phyloP scores from a whole-genome alignment of 2,888 invertebrate genomes.

The Theodoxus fluviatilis region DNA sequence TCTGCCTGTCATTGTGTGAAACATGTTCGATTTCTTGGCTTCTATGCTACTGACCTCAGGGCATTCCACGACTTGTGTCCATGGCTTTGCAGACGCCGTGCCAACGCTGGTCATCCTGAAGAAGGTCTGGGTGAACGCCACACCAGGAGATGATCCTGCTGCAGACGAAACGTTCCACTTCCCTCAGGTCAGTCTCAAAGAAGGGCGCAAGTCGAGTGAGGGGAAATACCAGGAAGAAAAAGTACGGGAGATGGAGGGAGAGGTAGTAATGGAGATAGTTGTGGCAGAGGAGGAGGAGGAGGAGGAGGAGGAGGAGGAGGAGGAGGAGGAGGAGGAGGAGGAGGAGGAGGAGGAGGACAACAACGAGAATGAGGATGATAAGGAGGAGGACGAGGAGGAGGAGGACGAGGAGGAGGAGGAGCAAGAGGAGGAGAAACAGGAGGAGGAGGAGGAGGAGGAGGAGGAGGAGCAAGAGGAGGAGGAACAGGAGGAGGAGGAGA shows the following conservation, averaged over 20 bases:
- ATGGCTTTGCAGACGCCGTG: too few relatives aligned
- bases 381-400: too few relatives aligned
- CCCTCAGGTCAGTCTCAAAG: slow-evolving; percentile 45
- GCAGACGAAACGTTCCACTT: slow-evolving; percentile 55
- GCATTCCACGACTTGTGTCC: too few relatives aligned
- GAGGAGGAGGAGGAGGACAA: not conserved
- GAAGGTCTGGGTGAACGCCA: slow-evolving; percentile 53
- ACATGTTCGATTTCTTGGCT: too few relatives aligned
- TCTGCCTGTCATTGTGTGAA: too few relatives aligned
- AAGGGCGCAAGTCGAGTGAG: too few relatives aligned
- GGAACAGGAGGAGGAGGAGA: not conserved
- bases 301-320: not conserved
- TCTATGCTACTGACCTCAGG: too few relatives aligned
- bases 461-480: not conserved
- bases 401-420: too few relatives aligned
- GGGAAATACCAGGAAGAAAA: too few relatives aligned
- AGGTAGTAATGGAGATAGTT: too few relatives aligned
- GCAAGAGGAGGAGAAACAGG: too few relatives aligned
- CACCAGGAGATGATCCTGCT: slow-evolving; percentile 42
- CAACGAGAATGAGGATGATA: not conserved
- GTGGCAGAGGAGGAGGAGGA: not conserved
- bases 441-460: not conserved
- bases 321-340: not conserved
- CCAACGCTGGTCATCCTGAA: slow-evolving; percentile 42
- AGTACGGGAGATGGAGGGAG: too few relatives aligned